Percentiles rank a stretch among this genome's conserved stretches.
phyloP scores from a whole-genome alignment of 2,113 vertebrate species.

The Myrmophylax atrothorax region DNA sequence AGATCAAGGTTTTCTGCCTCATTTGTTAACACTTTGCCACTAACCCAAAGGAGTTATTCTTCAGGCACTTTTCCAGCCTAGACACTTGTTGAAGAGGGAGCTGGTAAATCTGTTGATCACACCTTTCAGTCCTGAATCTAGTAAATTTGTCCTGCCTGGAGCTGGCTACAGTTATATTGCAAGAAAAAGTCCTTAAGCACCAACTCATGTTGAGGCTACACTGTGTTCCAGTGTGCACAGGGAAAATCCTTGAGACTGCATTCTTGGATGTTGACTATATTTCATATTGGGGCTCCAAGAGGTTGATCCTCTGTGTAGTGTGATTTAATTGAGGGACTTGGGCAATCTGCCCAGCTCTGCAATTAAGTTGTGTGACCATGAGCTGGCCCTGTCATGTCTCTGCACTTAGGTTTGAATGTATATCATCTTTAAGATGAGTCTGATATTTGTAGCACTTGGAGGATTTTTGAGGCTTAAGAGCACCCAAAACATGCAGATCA shows the following conservation, averaged over 20 bases:
- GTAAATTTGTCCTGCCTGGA: conserved; percentile 9
- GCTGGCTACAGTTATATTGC: background rate
- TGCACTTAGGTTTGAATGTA: background rate
- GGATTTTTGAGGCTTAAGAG: background rate
- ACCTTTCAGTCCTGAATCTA: background rate
- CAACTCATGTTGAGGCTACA: background rate
- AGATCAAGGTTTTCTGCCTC: conserved; percentile 5
- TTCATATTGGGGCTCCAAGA: background rate
- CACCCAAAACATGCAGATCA: rapidly evolving
- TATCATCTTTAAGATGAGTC: background rate
- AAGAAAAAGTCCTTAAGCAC: background rate
- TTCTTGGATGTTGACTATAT: background rate
- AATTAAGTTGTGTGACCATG: background rate
- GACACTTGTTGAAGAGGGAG: background rate
- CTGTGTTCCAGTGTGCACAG: background rate
- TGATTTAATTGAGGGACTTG: background rate
- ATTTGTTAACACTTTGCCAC: background rate
- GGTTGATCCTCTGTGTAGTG: background rate
- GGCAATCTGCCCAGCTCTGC: background rate
- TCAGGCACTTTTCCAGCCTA: background rate
- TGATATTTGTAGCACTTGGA: background rate
- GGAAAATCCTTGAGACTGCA: background rate
- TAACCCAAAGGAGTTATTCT: background rate
- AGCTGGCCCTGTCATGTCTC: background rate
- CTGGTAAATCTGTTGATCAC: background rate